Evolutionary conservation across 1,140 invertebrate species (phyloP), one percentile per base, ranked within the genome.

Genomic region (Temnothorax nylanderi): DNA sequence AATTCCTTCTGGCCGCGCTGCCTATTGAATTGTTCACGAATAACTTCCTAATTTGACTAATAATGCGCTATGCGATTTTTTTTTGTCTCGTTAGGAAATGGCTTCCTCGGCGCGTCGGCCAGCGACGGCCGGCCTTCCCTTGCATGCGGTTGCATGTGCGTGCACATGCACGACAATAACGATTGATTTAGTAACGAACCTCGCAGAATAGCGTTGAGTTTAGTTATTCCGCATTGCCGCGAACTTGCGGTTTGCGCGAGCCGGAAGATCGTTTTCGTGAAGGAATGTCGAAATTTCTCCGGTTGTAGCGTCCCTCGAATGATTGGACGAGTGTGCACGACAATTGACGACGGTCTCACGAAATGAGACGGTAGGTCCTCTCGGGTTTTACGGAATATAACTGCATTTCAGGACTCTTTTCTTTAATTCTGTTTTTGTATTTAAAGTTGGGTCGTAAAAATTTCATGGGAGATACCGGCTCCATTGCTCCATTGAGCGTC

Each of bases 1-100:
- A 74, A 47, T 62, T 75, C 41, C n/a, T 60, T 13, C 21, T 34
- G n/a, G 34, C 13, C 56, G 56, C 21, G 65, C 21, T 21, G 51
- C 18, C 44, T 16, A 78, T 85, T 78, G 58, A 78, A 65, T 85
- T 47, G 34, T 69, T 60, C 60, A 54, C 6, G 74, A 64, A 77
- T 51, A 54, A 77, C 75, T 78, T 85, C 74, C 75, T 78, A 85
- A 78, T 85, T 85, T 78, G 49, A 56, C 82, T 85, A 85, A 85
- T 78, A 78, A 85, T 65, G n/a, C 49, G 34, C 47, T 64, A 49
- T 51, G 21, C 51, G 82, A 77, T 41, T 65, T 76, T 75, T 26
- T 74, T 65, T 85, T 41, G 21, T 85, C 49, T 85, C 60, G 74
- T 85, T 64, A 76, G 74, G 6, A 65, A 78, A 54, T 21, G 13